Evolutionary conservation across 2,888 invertebrate genomes (phyloP).

Genomic region (Drosophila lutescens): DNA sequence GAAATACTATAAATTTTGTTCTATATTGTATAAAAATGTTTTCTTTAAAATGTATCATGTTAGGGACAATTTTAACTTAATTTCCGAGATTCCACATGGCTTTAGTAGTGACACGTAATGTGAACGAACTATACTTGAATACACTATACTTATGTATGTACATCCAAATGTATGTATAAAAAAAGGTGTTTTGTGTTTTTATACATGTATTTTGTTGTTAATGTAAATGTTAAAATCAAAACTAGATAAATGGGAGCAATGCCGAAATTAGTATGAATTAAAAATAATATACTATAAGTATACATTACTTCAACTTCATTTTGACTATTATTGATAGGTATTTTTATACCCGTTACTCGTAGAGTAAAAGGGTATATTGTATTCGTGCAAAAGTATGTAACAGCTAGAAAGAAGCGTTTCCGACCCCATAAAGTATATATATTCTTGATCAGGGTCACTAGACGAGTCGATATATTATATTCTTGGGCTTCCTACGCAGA

Average conservation of each 20-base stretch:
- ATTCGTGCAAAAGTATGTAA: too few relatives aligned
- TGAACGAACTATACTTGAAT: conserved; percentile 1
- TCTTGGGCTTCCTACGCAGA: too few relatives aligned
- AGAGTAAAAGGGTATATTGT: too few relatives aligned
- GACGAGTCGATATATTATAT: too few relatives aligned
- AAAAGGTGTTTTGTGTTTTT: neutral
- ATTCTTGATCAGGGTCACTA: too few relatives aligned
- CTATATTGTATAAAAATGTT: neutral
- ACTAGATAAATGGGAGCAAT: too few relatives aligned
- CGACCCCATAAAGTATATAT: too few relatives aligned
- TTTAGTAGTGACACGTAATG: conserved; percentile 60
- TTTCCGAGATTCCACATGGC: conserved; percentile 39
- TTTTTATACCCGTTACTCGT: too few relatives aligned
- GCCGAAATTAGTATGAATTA: too few relatives aligned
- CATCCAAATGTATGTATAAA: neutral
- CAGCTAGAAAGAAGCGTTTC: too few relatives aligned
- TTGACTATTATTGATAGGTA: neutral
- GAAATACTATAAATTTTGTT: conserved; percentile 82
- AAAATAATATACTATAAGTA: neutral
- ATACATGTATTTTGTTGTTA: neutral
- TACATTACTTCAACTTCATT: too few relatives aligned
- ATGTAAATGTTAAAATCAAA: too few relatives aligned
- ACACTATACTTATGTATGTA: neutral
- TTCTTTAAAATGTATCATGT: neutral
- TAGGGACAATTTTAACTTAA: conserved; percentile 69